Evolutionary conservation across 2,888 invertebrate species (phyloP), one percentile per base, ranked within the genome.

Genomic region (Eupithecia inturbata): DNA sequence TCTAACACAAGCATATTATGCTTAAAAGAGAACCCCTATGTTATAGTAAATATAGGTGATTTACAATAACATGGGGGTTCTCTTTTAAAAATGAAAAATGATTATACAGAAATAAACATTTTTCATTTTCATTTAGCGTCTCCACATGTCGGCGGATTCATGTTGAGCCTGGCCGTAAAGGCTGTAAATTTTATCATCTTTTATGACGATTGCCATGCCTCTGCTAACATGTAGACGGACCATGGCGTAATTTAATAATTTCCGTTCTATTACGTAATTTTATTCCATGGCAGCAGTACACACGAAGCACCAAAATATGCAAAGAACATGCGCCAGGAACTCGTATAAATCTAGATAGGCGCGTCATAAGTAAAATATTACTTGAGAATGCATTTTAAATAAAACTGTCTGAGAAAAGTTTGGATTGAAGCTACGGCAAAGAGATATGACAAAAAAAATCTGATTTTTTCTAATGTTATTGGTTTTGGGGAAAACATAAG

Each of bases 281-380:
- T 39, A 68, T 39, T 63, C 3, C 31, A 9, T 31, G 19, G 6
- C 31, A 16, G 19, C 62, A 19, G 3, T 12, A 16, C 31, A 39
- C 26, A 41, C 33, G 71, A 26, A 70, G 68, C 41, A 66, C 57
- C 70, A 41, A 3, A 66, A 67, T 71, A 74, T 73, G 67, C 71
- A 74, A 74, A 71, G 71, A 71, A 68, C 74, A 68, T 71, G 68
- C 73, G 67, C 60, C 70, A 66, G 69, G 31, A 66, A 71, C 68
- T 71, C 60, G 41, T 26, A 71, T 74, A 71, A 68, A 68, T 74
- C 74, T 71, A 74, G 74, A 74, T 74, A 74, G 68, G 71, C 63
- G 60, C 74, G 74, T 74, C 66, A 71, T 70, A 49, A 22, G 70
- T 70, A 49, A 74, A 70, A 68, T 74, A 74, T 70, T 49, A 70